Base-by-base conservation (phyloP, 2,797 vertebrate species). In the Pangasius mekongensis region DNA sequence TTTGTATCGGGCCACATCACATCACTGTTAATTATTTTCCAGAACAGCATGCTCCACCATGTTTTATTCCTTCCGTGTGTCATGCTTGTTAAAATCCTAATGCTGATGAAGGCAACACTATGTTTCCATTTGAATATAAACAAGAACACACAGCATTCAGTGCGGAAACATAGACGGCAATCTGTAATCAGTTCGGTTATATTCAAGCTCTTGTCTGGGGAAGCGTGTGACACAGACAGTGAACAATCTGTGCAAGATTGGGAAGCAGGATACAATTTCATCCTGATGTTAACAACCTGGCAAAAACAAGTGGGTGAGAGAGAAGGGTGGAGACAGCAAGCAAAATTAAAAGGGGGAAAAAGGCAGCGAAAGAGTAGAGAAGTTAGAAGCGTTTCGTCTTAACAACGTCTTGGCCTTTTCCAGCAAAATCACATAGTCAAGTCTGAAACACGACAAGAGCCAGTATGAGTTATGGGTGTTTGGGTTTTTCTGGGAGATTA, bases 351-450 rank as follows among this genome's bases (percentile, higher is more conserved):
- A 60, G n/a, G 27, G 52, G 22, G 11, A n/a, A 39, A 69, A 30
- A 78, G 22, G 66, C 11, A 85, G 43, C 8, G 24, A 83, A 27
- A 62, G 56, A 84, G 64, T 14, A 16, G 81, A 69, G 71, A 87
- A 69, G 60, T 8, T 56, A 24, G 1, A 2, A 4, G 54, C 0
- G 13, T 66, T 83, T 64, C 22, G 16, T 47, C 47, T 64, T 43
- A 6, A 36, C 16, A 80, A 81, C 39, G 78, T 58, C 56, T 81
- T 58, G 5, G 24, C 33, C 27, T n/a, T 47, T 78, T 76, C 27
- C 80, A 78, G 8, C 74, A 39, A 4, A 52, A 84, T n/a, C 54
- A 47, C 33, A 8, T 71, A 47, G 60, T 80, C 39, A 73, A 18
- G 24, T n/a, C 43, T 27, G 52, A 13, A 6, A 82, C 66, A 82